phyloP scores from a whole-genome alignment of 2,797 vertebrate species.

The Erithacus rubecula region DNA sequence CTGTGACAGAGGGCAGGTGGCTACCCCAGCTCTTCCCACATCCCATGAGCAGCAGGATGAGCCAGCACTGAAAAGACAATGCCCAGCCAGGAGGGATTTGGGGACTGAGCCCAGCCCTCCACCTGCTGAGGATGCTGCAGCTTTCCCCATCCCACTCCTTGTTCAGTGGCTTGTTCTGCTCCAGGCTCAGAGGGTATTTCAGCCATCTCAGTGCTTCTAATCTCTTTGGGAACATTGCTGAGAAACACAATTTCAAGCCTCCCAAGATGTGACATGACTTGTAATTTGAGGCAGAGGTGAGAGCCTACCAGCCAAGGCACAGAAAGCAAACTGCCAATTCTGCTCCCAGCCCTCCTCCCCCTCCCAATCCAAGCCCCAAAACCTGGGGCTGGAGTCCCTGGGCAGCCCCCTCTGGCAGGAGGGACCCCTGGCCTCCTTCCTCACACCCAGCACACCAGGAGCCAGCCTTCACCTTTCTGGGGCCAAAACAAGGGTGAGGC shows the following conservation, averaged over 20 bases:
- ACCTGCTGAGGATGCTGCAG: accelerated
- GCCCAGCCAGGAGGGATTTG: background rate
- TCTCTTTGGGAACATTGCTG: slow-evolving; percentile 52
- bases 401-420: background rate
- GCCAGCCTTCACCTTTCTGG: background rate
- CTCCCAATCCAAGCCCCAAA: background rate
- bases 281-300: slow-evolving; percentile 40
- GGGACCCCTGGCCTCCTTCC: background rate
- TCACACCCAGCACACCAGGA: background rate
- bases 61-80: background rate
- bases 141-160: background rate
- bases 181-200: background rate
- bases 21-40: background rate
- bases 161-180: background rate
- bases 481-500: background rate
- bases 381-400: background rate
- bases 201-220: slow-evolving; percentile 33
- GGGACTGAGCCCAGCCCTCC: background rate
- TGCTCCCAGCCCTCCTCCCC: background rate
- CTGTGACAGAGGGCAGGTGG: no score
- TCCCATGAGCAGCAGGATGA: background rate
- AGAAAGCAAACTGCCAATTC: background rate
- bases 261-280: slow-evolving; percentile 49
- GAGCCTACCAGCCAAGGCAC: slow-evolving; percentile 3
- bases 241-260: slow-evolving; percentile 58